These are phyloP conservation scores for Agapornis canus DNA, from an alignment of 2,797 vertebrate species.

Conservation along the genomic window DNA sequence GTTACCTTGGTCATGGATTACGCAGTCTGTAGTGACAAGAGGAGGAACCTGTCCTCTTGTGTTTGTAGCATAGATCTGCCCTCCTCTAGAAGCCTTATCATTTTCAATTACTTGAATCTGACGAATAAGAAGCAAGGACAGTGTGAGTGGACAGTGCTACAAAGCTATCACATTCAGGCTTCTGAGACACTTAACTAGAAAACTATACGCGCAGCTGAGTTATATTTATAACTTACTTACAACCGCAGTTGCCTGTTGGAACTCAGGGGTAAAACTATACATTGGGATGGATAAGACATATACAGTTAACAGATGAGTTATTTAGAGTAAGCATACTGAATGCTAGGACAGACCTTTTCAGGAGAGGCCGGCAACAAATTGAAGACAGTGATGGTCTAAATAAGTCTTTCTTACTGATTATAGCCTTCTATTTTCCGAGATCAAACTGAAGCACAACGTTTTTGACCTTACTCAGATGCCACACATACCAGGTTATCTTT, in stretches of 20 bases:
- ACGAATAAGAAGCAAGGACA: conserved; percentile 9
- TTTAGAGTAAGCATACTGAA: neutral
- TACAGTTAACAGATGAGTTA: neutral
- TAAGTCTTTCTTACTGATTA: neutral
- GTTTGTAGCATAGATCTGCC: conserved; percentile 87
- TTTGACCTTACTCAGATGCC: neutral
- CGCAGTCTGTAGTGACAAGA: conserved; percentile 91
- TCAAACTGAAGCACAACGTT: neutral
- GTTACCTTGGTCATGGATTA: conserved; percentile 94
- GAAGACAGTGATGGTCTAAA: neutral
- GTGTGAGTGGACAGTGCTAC: neutral
- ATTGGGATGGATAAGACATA: neutral
- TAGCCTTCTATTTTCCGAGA: neutral
- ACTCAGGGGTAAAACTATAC: neutral
- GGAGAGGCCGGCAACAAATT: neutral
- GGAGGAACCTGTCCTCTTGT: conserved; percentile 92
- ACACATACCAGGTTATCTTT: neutral
- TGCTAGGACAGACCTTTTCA: neutral
- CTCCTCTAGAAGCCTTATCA: conserved; percentile 83
- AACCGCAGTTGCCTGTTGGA: neutral
- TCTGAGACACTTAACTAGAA: neutral
- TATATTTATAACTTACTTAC: neutral
- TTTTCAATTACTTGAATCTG: conserved; percentile 94
- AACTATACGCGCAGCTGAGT: neutral
- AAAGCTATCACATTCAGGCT: neutral